A percentile compares a stretch with the other conserved stretches of the same genome.
phyloP scores from a whole-genome alignment of 2,888 invertebrate species.

The Opisthograptis luteolata region DNA sequence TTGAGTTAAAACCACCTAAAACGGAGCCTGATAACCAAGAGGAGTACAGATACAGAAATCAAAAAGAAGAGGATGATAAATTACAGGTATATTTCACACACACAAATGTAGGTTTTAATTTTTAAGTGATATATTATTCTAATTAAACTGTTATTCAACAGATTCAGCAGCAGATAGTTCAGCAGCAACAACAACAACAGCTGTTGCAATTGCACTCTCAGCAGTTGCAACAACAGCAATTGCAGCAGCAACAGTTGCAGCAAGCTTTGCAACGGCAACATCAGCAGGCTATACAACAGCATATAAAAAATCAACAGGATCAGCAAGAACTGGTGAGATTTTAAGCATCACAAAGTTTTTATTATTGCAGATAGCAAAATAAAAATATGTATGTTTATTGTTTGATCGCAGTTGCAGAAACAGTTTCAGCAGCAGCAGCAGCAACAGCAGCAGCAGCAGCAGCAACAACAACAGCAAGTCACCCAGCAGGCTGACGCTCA shows the following conservation, averaged over 20 bases:
- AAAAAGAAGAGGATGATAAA: slow-evolving; percentile 79
- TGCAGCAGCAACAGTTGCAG: slow-evolving; percentile 67
- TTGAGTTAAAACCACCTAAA: slow-evolving; percentile 70
- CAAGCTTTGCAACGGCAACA: slow-evolving; percentile 79
- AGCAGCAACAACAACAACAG: slow-evolving; percentile 66
- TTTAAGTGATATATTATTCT: background rate
- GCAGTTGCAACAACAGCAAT: slow-evolving; percentile 64
- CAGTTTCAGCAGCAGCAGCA: slow-evolving; percentile 52
- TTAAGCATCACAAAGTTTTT: background rate
- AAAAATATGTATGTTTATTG: background rate
- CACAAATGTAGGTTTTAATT: background rate
- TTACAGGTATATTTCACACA: slow-evolving; percentile 58
- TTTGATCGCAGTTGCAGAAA: slow-evolving; percentile 61
- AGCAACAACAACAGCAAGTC: slow-evolving; percentile 67
- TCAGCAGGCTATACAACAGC: slow-evolving; percentile 85
- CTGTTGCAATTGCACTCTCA: slow-evolving; percentile 61
- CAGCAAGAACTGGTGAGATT: slow-evolving; percentile 72
- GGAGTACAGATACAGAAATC: slow-evolving; percentile 71
- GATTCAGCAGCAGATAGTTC: slow-evolving; percentile 79
- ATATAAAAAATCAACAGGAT: slow-evolving; percentile 83
- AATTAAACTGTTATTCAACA: slow-evolving; percentile 29
- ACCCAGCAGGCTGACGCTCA: slow-evolving; percentile 67
- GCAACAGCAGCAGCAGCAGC: slow-evolving; percentile 61
- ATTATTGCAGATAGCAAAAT: background rate
- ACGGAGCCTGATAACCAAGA: slow-evolving; percentile 69